Evolutionary conservation across 2,888 invertebrate genomes (phyloP).

Genomic region (Scaptomyza polygonia): DNA sequence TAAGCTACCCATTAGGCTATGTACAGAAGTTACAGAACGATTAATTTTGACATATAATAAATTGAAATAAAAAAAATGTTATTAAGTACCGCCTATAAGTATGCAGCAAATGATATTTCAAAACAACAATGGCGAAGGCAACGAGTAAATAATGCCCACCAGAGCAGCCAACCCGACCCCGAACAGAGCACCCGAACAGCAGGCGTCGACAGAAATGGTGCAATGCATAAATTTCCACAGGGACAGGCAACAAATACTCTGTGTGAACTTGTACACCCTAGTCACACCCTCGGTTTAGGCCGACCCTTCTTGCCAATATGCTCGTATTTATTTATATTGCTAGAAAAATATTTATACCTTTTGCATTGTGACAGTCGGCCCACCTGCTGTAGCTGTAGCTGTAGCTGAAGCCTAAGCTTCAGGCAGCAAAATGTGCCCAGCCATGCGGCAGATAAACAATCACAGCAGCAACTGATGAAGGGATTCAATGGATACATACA

Average conservation of each 20-base stretch:
- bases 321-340: slow-evolving; percentile 41
- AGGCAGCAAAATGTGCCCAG: slow-evolving; percentile 1
- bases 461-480: slow-evolving; percentile 10
- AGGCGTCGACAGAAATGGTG: slow-evolving; percentile 39
- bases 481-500: neutral
- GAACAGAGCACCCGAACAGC: slow-evolving; percentile 14
- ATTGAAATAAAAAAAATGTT: no score
- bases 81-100: neutral
- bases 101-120: slow-evolving; percentile 28
- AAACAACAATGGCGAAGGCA: slow-evolving; percentile 2
- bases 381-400: slow-evolving; percentile 32
- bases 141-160: slow-evolving; percentile 23
- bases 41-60: no score
- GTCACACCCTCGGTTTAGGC: neutral
- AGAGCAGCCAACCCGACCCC: slow-evolving; percentile 4
- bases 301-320: slow-evolving; percentile 16
- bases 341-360: slow-evolving; percentile 40
- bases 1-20: no score
- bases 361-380: slow-evolving; percentile 36
- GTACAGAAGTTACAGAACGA: no score
- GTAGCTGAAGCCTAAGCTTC: neutral
- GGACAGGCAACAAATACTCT: slow-evolving; percentile 21
- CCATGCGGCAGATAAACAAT: slow-evolving; percentile 27
- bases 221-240: slow-evolving; percentile 49
- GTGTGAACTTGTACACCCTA: neutral